phyloP scores from a whole-genome alignment of 2,113 vertebrate species.

The Leuciscus idus region DNA sequence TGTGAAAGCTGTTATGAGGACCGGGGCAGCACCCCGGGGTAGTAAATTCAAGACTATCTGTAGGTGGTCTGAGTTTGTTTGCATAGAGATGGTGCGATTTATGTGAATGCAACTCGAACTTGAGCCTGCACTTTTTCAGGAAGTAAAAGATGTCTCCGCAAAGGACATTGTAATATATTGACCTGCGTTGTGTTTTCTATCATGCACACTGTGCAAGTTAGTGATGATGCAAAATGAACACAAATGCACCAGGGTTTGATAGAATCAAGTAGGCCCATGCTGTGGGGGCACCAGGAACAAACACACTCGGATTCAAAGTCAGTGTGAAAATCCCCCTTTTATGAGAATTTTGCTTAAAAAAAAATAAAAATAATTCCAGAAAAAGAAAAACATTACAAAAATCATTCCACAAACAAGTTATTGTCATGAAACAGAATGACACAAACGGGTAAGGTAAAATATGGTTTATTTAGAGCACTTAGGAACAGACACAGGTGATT shows the following conservation, averaged over 20 bases:
- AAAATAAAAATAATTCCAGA: too few species aligned
- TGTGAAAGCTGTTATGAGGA: background rate
- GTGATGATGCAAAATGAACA: background rate
- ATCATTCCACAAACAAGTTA: background rate
- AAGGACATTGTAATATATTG: too few species aligned
- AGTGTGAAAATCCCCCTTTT: too few species aligned
- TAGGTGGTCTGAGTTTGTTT: background rate
- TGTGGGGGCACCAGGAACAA: background rate
- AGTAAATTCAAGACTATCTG: background rate
- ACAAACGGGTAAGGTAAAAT: too few species aligned
- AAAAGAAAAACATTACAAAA: too few species aligned
- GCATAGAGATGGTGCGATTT: too few species aligned
- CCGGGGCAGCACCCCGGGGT: background rate
- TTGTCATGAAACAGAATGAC: too few species aligned
- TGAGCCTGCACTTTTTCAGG: background rate
- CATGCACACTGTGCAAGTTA: background rate
- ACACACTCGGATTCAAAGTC: background rate
- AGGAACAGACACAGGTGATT: too few species aligned
- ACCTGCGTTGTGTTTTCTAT: background rate
- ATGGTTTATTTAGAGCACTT: too few species aligned
- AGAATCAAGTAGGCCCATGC: background rate
- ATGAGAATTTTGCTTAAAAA: too few species aligned
- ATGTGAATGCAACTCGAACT: background rate
- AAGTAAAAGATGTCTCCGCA: background rate
- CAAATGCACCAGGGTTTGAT: background rate